Evolutionary conservation across 2,888 invertebrate genomes (phyloP).

Genomic region (Eucera pruinosa): DNA sequence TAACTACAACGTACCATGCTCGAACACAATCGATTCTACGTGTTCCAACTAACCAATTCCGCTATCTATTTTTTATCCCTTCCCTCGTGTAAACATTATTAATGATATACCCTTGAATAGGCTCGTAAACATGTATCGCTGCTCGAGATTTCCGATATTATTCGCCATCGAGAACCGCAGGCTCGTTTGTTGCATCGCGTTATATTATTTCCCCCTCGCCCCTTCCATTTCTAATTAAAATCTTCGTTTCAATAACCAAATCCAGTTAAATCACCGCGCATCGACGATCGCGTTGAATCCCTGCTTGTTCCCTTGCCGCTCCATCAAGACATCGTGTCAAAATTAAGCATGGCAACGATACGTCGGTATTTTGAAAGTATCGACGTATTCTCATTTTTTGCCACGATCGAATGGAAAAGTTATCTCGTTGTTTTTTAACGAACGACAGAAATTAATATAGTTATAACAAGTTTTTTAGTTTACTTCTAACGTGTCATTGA

Average conservation of each 20-base stretch:
- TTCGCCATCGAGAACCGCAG: neutral
- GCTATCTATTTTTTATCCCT: neutral
- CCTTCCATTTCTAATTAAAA: slow-evolving; percentile 25
- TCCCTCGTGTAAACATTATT: neutral
- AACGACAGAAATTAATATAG: no score
- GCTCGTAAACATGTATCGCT: neutral
- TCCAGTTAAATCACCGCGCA: neutral
- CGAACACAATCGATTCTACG: neutral
- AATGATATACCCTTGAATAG: slow-evolving; percentile 6
- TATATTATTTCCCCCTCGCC: slow-evolving; percentile 14
- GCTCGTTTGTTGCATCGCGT: neutral
- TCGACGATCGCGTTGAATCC: neutral
- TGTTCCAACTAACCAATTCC: neutral
- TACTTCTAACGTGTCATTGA: no score
- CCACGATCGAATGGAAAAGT: neutral
- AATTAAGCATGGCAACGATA: no score
- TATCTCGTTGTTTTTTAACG: no score
- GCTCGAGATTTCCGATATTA: slow-evolving; percentile 7
- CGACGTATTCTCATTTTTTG: no score
- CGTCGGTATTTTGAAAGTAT: no score
- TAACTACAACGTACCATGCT: no score
- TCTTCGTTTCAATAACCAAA: neutral
- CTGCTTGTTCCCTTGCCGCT: neutral
- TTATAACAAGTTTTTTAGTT: no score
- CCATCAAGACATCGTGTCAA: neutral